These are phyloP conservation scores for Eudorcas thomsonii DNA, from an alignment of 2,113 vertebrate genomes.

Conservation along the genomic window DNA sequence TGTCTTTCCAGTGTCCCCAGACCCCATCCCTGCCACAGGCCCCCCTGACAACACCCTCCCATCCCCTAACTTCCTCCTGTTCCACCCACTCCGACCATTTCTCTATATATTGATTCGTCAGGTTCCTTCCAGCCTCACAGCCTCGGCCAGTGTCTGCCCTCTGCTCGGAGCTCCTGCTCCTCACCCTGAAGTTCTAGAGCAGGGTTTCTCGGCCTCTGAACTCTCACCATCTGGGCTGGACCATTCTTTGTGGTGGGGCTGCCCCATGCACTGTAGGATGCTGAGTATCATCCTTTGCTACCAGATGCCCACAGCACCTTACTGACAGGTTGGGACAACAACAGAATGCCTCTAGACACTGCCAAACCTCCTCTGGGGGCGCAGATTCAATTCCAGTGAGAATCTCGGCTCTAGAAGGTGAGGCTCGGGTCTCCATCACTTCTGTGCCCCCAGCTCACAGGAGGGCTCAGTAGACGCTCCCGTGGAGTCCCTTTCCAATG, in stretches of 20 bases:
- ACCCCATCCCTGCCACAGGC: too few species aligned
- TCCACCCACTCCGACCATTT: background rate
- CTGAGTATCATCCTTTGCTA: too few species aligned
- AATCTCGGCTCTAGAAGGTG: background rate
- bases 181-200: background rate
- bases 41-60: rapidly evolving
- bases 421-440: background rate
- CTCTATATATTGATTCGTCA: background rate
- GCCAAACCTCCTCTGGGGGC: background rate
- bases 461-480: background rate
- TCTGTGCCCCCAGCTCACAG: background rate
- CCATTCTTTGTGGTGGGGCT: background rate
- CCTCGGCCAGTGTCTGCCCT: background rate
- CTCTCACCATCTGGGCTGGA: background rate
- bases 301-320: background rate
- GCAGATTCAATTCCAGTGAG: background rate
- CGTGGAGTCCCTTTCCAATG: background rate
- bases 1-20: too few species aligned
- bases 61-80: background rate
- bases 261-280: background rate
- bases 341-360: background rate
- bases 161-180: background rate
- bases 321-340: background rate
- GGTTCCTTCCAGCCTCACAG: background rate
- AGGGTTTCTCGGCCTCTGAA: background rate